A percentile compares a stretch with the other conserved stretches of the same genome.
phyloP scores from a whole-genome alignment of 2,113 vertebrate species.

The Melanocharis versteri region DNA sequence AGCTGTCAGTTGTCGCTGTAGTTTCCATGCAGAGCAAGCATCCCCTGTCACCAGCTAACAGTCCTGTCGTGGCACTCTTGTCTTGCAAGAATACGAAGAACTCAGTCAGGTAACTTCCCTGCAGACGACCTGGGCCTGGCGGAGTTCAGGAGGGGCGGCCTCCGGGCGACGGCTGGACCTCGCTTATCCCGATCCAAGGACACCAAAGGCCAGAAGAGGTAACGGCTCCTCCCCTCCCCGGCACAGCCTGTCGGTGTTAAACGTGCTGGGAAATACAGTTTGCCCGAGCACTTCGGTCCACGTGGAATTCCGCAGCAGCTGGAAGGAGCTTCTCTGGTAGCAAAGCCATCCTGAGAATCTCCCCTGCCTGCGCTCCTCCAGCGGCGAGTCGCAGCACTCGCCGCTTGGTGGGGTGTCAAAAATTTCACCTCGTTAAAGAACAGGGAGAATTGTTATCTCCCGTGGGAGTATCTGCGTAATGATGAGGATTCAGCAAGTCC shows the following conservation, averaged over 20 bases:
- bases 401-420: not conserved
- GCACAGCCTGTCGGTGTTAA: not conserved
- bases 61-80: not conserved
- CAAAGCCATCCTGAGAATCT: not conserved
- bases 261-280: not conserved
- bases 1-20: not conserved
- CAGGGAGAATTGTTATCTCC: not conserved
- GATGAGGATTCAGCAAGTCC: not conserved
- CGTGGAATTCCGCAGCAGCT: not conserved
- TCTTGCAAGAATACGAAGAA: slow-evolving; percentile 86
- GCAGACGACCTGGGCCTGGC: slow-evolving; percentile 81
- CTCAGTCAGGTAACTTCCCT: slow-evolving; percentile 89
- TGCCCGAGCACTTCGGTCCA: not conserved
- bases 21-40: not conserved
- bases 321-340: not conserved
- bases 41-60: not conserved
- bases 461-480: not conserved
- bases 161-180: slow-evolving; percentile 95
- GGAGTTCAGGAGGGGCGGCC: slow-evolving; percentile 89
- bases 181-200: slow-evolving; percentile 88
- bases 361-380: not conserved
- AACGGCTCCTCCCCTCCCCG: not conserved
- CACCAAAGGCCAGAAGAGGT: slow-evolving; percentile 77
- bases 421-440: not conserved
- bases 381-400: not conserved